A percentile compares a stretch with the other conserved stretches of the same genome.
These are phyloP conservation scores for Eurytoma californica DNA, from an alignment of 2,888 invertebrate genomes.

Conservation along the genomic window DNA sequence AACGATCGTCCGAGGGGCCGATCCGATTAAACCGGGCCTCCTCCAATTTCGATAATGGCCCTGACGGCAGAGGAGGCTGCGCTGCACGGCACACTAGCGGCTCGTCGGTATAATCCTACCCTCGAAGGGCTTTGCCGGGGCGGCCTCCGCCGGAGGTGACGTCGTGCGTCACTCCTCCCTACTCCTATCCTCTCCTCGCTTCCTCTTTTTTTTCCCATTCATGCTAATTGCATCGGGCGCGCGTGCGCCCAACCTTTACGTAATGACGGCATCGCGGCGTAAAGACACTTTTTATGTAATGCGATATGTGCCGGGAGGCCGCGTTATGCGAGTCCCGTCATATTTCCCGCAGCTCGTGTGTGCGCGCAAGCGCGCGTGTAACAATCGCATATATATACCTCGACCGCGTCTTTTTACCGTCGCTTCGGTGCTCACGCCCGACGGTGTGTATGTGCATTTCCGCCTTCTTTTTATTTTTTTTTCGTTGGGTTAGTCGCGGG, in stretches of 20 bases:
- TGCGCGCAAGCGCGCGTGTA: not conserved
- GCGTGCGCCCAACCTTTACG: constrained; percentile 7
- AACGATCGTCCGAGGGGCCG: too few species aligned
- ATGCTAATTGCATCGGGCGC: constrained; percentile 27
- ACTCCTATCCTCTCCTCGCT: not conserved
- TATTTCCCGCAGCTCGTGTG: not conserved
- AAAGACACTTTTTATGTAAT: constrained; percentile 19
- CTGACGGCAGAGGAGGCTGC: too few species aligned
- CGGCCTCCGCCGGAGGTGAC: not conserved
- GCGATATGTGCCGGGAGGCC: not conserved
- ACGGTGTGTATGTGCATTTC: not conserved
- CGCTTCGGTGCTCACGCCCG: not conserved
- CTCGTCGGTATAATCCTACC: too few species aligned
- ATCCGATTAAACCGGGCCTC: not conserved
- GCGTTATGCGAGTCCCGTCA: not conserved
- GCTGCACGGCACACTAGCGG: too few species aligned
- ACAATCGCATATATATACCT: not conserved
- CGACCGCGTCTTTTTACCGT: not conserved
- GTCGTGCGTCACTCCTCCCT: constrained; percentile 10
- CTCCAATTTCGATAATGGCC: not conserved
- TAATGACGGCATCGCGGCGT: not conserved
- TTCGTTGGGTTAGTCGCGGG: too few species aligned
- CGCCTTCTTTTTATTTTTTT: too few species aligned
- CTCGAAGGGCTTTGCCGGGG: constrained; percentile 11
- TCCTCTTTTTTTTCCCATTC: constrained; percentile 6